phyloP scores from a whole-genome alignment of 2,113 vertebrate genomes.

The Philantomba maxwellii region DNA sequence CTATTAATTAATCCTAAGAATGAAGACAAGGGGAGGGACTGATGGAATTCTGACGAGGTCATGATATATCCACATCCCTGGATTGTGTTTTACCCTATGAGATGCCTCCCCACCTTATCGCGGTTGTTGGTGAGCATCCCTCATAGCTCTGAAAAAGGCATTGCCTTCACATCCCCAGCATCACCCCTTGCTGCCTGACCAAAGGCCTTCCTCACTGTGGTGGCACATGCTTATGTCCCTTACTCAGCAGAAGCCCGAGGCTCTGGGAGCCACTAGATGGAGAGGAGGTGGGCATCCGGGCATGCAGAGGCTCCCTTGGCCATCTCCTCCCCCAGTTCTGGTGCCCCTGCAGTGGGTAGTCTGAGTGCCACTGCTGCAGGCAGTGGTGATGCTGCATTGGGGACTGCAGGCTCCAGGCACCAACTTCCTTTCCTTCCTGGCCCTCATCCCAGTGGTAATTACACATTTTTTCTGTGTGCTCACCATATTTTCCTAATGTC shows the following conservation, averaged over 20 bases:
- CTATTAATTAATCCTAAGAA: background rate
- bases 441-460: background rate
- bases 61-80: background rate
- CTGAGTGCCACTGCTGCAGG: background rate
- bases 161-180: fast-evolving
- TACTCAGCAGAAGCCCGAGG: background rate
- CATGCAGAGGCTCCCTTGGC: background rate
- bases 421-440: background rate
- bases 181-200: background rate
- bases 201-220: background rate
- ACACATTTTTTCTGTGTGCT: background rate
- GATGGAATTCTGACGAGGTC: background rate
- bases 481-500: background rate
- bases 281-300: background rate
- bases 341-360: background rate
- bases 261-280: background rate
- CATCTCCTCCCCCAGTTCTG: background rate
- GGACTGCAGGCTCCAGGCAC: background rate
- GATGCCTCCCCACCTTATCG: fast-evolving
- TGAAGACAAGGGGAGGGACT: background rate
- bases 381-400: background rate
- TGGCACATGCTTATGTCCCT: background rate
- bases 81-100: background rate
- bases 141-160: background rate
- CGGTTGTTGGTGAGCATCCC: background rate